These are phyloP conservation scores for Spermophilus dauricus DNA, from an alignment of 2,113 vertebrate genomes.

Conservation along the genomic window DNA sequence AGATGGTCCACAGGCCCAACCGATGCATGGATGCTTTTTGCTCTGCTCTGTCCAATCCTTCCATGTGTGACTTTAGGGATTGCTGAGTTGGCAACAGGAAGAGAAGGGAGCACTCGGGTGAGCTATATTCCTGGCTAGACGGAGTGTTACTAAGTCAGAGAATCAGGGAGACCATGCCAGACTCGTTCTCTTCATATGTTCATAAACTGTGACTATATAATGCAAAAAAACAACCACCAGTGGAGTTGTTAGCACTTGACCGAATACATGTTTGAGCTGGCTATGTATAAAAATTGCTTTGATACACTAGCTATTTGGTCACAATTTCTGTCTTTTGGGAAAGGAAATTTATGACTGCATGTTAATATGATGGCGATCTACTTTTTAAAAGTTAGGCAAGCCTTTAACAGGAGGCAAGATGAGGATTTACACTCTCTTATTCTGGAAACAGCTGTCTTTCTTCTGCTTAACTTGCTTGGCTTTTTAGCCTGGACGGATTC, in stretches of 20 bases:
- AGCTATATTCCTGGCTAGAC: background rate
- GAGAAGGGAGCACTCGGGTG: background rate
- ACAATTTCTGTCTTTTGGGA: background rate
- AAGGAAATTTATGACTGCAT: background rate
- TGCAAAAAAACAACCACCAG: background rate
- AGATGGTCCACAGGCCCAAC: background rate
- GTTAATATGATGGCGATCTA: background rate
- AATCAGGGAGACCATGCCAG: background rate
- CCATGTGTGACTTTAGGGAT: slow-evolving; percentile 15
- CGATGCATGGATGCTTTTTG: background rate
- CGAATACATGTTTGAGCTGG: background rate
- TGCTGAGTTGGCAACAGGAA: background rate
- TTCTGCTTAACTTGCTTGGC: background rate
- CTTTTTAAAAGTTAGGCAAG: background rate
- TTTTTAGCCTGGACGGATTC: background rate
- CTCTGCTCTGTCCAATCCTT: background rate
- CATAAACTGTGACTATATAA: background rate
- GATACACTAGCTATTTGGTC: background rate
- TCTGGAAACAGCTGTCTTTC: background rate
- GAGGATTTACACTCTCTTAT: background rate
- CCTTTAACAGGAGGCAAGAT: background rate
- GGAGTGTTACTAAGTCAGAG: background rate
- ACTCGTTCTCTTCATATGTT: background rate
- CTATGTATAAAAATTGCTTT: background rate
- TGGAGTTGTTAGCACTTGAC: background rate